A percentile compares a stretch with the other conserved stretches of the same genome.
These are phyloP conservation scores for Diorhabda sublineata DNA, from an alignment of 1,140 invertebrate species.

Conservation along the genomic window DNA sequence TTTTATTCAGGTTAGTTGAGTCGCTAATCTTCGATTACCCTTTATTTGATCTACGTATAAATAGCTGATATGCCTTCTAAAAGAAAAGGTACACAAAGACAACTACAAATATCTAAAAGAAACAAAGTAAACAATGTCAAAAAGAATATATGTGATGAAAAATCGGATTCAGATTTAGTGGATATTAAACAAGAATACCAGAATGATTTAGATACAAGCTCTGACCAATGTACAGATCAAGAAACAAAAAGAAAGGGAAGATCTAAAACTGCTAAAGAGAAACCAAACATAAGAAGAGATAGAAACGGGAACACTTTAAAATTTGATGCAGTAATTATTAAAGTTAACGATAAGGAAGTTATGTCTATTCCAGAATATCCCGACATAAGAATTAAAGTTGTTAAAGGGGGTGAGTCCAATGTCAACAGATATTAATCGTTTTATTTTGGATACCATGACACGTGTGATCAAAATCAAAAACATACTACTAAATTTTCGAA, in stretches of 20 bases:
- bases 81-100: background rate
- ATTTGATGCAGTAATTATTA: conserved; percentile 8
- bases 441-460: too few species aligned
- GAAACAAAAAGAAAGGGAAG: background rate
- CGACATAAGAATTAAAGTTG: conserved; percentile 18
- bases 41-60: too few species aligned
- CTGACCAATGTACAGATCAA: background rate
- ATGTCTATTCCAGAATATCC: conserved; percentile 14
- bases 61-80: too few species aligned
- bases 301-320: background rate
- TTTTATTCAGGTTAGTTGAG: too few species aligned
- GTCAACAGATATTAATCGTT: too few species aligned
- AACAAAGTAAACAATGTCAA: too few species aligned
- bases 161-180: background rate
- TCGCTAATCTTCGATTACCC: too few species aligned
- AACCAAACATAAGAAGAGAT: background rate
- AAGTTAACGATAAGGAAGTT: conserved; percentile 4
- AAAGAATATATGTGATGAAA: background rate
- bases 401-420: conserved; percentile 5
- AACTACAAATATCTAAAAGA: background rate
- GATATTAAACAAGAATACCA: too few species aligned
- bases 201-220: background rate
- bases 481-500: too few species aligned
- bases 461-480: too few species aligned
- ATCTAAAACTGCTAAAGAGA: conserved; percentile 1